Conservation (phyloP, 2,113 vertebrate genomes). For the Oreochromis niloticus region DNA sequence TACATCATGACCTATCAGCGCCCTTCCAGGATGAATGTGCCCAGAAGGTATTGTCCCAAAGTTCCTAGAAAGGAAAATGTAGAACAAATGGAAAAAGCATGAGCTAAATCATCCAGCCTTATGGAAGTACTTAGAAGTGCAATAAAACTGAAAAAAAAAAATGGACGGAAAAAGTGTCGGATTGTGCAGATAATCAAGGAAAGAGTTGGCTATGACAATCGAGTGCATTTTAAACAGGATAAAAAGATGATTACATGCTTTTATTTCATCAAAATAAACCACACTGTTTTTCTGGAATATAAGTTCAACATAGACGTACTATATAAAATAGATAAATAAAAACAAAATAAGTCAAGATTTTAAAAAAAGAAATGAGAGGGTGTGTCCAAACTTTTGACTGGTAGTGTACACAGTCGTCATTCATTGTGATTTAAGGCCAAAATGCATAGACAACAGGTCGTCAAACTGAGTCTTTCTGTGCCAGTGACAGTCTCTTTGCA, state of each 20-base stretch:
- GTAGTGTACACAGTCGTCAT: background rate
- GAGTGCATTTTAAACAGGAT: background rate
- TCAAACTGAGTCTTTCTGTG: background rate
- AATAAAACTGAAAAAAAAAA: background rate
- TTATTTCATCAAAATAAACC: background rate
- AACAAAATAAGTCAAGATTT: background rate
- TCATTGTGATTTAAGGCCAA: background rate
- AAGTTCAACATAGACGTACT: accelerated
- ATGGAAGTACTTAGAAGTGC: background rate
- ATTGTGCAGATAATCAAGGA: background rate
- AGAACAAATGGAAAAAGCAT: background rate
- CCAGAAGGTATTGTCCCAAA: background rate
- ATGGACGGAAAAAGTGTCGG: background rate
- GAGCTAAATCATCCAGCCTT: background rate
- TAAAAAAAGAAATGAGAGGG: background rate
- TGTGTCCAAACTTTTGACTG: background rate
- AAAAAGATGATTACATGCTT: background rate
- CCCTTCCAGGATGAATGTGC: background rate
- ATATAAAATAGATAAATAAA: background rate
- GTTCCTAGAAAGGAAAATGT: constrained; percentile 15
- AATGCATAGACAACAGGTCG: background rate
- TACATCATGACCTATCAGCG: constrained; percentile 9
- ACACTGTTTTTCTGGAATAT: background rate
- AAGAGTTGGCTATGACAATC: background rate
- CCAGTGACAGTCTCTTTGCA: background rate